Base-by-base conservation (phyloP, 2,113 vertebrate species). In the Datnioides undecimradiatus region DNA sequence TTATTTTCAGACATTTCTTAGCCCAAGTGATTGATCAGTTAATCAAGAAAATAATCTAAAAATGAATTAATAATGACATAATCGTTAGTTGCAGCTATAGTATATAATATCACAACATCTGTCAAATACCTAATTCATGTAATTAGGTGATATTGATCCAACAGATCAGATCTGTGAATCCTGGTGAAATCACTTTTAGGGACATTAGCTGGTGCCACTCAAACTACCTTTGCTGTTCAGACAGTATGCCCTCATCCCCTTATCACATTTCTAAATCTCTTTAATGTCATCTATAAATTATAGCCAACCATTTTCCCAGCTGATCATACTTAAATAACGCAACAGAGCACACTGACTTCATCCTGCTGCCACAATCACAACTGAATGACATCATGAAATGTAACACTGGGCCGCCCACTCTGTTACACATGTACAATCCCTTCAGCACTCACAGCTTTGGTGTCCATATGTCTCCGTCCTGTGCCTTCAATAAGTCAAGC, bases 401-500 rank as follows among this genome's bases (percentile, higher is more conserved):
- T 40, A 67, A 73, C 57, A 68, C 75, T 33, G 79, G 17, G 6
- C 73, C 23, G 52, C 14, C n/a, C 14, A 3, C 46, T 73, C 8
- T 67, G 23, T 69, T 41, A 45, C 43, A 62, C 31, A 52, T 17
- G 38, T 19, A 66, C 5, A 79, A 60, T 58, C 33, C 40, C 34
- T 31, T 76, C 31, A 41, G 62, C 62, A n/a, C 65, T 34, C 33
- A 36, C 23, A 52, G 51, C 48, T 31, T 13, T 31, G 48, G 45
- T 55, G 63, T 80, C 46, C 54, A 83, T 80, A 36, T 38, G 54
- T 84, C 81, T 79, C 68, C 80, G 79, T 83, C 76, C 69, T 54
- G 12, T 57, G 27, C 64, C 38, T 84, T 79, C 83, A 79, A 77
- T 84, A 87, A 89, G 84, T 85, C 72, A 73, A 13, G 43, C 59